A percentile compares a stretch with the other conserved stretches of the same genome.
These are phyloP conservation scores for Atherinosoma microstoma DNA, from an alignment of 2,797 vertebrate species.

Conservation along the genomic window DNA sequence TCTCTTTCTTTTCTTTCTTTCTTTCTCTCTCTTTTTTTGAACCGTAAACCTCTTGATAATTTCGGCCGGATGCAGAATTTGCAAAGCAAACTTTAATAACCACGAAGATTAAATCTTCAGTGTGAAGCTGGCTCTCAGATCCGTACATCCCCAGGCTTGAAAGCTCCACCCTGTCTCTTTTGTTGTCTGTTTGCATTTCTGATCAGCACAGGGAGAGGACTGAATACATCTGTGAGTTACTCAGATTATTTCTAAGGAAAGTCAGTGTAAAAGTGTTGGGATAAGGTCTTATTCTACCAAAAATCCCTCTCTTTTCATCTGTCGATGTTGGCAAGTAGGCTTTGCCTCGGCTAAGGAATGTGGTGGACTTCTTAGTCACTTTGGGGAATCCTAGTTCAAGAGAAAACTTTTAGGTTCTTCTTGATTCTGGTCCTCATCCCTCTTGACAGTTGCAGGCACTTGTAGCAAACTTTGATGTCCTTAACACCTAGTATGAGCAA, in stretches of 20 bases:
- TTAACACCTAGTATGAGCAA: constrained; percentile 12
- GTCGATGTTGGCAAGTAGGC: constrained; percentile 63
- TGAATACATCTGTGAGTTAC: constrained; percentile 30
- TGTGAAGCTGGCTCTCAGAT: constrained; percentile 16
- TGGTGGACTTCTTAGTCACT: constrained; percentile 46
- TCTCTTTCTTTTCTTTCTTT: not conserved
- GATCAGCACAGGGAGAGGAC: constrained; percentile 35
- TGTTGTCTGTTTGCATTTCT: constrained; percentile 37
- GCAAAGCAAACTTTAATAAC: constrained; percentile 30
- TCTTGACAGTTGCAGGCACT: constrained; percentile 16
- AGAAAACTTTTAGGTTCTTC: constrained; percentile 36
- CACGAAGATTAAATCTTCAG: constrained; percentile 15
- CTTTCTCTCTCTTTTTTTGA: too few relatives aligned
- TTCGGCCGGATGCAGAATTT: constrained; percentile 13
- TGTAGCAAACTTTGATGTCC: not conserved
- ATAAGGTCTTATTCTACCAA: constrained; percentile 45
- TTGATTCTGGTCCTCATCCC: constrained; percentile 35
- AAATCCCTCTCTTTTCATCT: constrained; percentile 52
- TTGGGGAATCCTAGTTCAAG: constrained; percentile 21
- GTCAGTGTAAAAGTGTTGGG: constrained; percentile 32
- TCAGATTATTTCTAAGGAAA: constrained; percentile 9
- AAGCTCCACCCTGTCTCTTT: constrained; percentile 24
- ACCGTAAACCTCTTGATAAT: constrained; percentile 5
- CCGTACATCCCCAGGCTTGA: constrained; percentile 3
- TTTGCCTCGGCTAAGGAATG: constrained; percentile 61